Evolutionary conservation across 2,888 invertebrate species (phyloP).

Genomic region (Microdon myrmicae): DNA sequence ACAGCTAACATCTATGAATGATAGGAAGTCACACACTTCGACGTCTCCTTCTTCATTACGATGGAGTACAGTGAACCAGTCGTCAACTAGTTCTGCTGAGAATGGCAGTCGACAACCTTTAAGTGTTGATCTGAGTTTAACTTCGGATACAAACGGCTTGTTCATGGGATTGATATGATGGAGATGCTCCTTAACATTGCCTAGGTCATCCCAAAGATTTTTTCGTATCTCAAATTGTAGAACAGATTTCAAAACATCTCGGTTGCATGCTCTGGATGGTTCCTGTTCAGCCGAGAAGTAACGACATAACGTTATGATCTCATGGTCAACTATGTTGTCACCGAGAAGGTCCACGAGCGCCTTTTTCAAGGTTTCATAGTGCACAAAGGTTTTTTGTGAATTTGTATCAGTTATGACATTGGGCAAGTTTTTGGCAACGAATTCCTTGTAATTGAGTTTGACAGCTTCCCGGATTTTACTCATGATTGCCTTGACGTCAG

Average conservation of each 20-base stretch:
- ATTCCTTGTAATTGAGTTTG: conserved; percentile 78
- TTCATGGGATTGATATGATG: conserved; percentile 70
- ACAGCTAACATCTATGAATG: conserved; percentile 76
- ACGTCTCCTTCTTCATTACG: conserved; percentile 75
- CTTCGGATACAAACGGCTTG: conserved; percentile 70
- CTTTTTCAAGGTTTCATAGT: conserved; percentile 67
- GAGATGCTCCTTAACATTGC: conserved; percentile 72
- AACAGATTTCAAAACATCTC: conserved; percentile 71
- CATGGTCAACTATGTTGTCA: conserved; percentile 80
- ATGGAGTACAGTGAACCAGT: conserved; percentile 72
- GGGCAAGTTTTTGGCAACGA: conserved; percentile 76
- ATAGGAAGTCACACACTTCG: conserved; percentile 75
- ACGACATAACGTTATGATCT: conserved; percentile 80
- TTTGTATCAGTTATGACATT: conserved; percentile 51
- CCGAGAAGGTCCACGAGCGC: conserved; percentile 76
- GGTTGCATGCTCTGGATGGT: conserved; percentile 65
- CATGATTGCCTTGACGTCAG: conserved; percentile 78
- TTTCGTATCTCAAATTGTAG: conserved; percentile 79
- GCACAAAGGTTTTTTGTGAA: conserved; percentile 55
- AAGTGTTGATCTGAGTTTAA: conserved; percentile 73
- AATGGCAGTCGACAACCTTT: conserved; percentile 78
- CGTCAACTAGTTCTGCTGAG: conserved; percentile 74
- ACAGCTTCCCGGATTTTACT: conserved; percentile 78
- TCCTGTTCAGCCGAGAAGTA: conserved; percentile 75
- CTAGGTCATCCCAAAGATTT: conserved; percentile 77